A percentile compares a stretch with the other conserved stretches of the same genome.
Evolutionary conservation across 2,797 vertebrate species (phyloP).

Genomic region (Gallinago solitaria): DNA sequence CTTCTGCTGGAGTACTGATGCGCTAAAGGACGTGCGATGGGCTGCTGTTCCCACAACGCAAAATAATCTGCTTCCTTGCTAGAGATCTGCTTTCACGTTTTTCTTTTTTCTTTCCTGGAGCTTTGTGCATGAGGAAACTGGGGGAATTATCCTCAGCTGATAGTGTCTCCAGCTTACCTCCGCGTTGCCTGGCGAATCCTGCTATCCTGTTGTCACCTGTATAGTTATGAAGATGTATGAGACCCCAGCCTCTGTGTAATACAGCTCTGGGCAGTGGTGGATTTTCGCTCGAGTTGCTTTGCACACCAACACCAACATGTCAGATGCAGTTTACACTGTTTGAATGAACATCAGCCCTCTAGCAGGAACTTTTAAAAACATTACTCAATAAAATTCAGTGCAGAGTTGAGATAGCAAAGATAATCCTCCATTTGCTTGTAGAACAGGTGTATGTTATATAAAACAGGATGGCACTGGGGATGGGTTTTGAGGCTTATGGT

Average conservation of each 20-base stretch:
- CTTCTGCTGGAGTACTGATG: background rate
- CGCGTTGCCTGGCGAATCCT: background rate
- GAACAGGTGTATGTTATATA: background rate
- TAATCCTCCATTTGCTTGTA: constrained; percentile 46
- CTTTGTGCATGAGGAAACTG: background rate
- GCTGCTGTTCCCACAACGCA: background rate
- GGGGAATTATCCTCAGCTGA: background rate
- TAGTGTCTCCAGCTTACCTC: background rate
- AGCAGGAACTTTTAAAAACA: constrained; percentile 54
- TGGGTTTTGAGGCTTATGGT: background rate
- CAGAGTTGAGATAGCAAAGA: background rate
- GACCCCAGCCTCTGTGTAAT: constrained; percentile 7
- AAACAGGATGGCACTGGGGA: background rate
- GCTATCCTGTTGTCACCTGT: constrained; percentile 53
- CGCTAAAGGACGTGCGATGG: background rate
- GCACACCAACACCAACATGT: constrained; percentile 42
- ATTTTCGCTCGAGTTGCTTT: constrained; percentile 58
- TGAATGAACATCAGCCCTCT: constrained; percentile 66
- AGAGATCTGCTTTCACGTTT: background rate
- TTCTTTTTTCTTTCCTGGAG: background rate
- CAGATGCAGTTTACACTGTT: constrained; percentile 70
- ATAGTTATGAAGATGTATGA: constrained; percentile 61
- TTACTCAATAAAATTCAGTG: constrained; percentile 30
- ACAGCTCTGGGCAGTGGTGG: constrained; percentile 61
- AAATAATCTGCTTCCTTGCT: background rate